Conservation (phyloP, 2,113 vertebrate genomes). For the Lipotes vexillifer region DNA sequence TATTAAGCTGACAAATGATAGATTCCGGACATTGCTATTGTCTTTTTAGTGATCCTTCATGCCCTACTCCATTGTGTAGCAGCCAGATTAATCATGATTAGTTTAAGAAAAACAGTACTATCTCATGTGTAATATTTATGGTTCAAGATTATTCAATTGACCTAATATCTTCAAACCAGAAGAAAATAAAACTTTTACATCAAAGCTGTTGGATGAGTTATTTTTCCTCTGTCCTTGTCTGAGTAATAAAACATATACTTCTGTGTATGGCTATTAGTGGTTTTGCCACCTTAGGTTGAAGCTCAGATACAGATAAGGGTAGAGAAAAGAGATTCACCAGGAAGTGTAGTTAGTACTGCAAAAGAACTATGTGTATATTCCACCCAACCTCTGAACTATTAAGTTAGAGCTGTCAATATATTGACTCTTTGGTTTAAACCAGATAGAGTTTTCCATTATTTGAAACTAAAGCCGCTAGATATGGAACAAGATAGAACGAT, state of each 20-base stretch:
- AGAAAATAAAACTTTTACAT: background rate
- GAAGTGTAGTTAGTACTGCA: background rate
- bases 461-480: background rate
- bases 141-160: background rate
- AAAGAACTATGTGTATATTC: background rate
- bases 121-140: background rate
- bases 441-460: background rate
- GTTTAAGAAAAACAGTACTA: background rate
- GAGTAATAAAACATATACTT: background rate
- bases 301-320: background rate
- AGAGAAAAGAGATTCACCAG: background rate
- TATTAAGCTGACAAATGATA: background rate
- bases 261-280: background rate
- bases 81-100: background rate
- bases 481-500: background rate
- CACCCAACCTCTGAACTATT: background rate
- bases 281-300: background rate
- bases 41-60: background rate
- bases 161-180: background rate
- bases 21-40: background rate
- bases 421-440: background rate
- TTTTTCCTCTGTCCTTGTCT: background rate
- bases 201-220: background rate
- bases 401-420: background rate
- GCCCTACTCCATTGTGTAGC: background rate